These are phyloP conservation scores for Caradrina kadenii DNA, from an alignment of 2,888 invertebrate genomes.

Conservation along the genomic window DNA sequence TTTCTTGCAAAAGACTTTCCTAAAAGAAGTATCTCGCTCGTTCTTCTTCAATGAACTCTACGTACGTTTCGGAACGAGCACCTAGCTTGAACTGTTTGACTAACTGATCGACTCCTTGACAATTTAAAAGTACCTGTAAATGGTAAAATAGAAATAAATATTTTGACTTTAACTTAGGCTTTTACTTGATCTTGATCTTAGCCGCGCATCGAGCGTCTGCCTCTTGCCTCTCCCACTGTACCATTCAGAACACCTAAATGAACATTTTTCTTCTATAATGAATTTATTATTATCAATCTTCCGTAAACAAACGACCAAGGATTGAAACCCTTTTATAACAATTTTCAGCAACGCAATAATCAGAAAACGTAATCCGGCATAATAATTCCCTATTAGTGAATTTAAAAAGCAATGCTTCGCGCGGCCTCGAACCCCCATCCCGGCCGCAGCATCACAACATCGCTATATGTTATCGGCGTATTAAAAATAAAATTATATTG, in stretches of 20 bases:
- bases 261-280: neutral
- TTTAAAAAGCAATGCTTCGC: slow-evolving; percentile 37
- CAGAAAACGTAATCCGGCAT: slow-evolving; percentile 36
- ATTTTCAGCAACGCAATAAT: slow-evolving; percentile 25
- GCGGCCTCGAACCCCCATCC: slow-evolving; percentile 42
- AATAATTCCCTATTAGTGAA: slow-evolving; percentile 41
- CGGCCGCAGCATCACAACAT: slow-evolving; percentile 37
- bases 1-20: too few relatives aligned
- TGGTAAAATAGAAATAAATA: too few relatives aligned
- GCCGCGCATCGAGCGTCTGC: neutral
- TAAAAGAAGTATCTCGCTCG: too few relatives aligned
- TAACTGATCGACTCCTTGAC: too few relatives aligned
- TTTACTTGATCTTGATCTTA: neutral
- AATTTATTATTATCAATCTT: neutral
- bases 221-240: neutral
- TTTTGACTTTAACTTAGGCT: too few relatives aligned
- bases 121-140: too few relatives aligned
- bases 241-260: too few relatives aligned
- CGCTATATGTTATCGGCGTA: slow-evolving; percentile 68
- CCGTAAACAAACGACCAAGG: too few relatives aligned
- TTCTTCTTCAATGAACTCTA: too few relatives aligned
- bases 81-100: too few relatives aligned
- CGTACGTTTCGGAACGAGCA: too few relatives aligned
- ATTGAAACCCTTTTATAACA: neutral
- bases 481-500: slow-evolving; percentile 84